phyloP scores from a whole-genome alignment of 2,113 vertebrate species.

The Chamaea fasciata region DNA sequence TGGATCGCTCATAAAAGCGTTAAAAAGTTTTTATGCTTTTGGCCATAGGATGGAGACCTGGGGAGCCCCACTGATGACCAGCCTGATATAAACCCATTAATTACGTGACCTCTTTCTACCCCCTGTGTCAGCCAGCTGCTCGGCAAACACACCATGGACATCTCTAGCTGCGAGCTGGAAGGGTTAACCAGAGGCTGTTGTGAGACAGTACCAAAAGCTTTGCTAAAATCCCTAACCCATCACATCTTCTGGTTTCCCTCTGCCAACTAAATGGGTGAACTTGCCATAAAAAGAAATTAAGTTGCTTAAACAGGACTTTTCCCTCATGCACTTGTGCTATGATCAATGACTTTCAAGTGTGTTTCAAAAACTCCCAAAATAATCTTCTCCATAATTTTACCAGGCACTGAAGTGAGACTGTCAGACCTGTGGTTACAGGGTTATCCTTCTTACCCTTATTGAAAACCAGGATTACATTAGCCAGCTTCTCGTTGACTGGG shows the following conservation, averaged over 20 bases:
- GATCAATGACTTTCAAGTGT: not conserved
- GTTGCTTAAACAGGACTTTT: not conserved
- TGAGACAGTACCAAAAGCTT: not conserved
- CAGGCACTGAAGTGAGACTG: not conserved
- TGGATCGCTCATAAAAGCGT: not conserved
- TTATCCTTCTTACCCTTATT: not conserved
- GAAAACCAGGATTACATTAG: not conserved
- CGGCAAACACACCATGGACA: not conserved
- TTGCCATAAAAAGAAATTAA: not conserved
- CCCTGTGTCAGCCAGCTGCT: accelerated
- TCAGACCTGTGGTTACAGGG: not conserved
- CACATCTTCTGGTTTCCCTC: not conserved
- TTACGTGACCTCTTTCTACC: accelerated
- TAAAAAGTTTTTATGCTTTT: not conserved
- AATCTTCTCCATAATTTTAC: not conserved
- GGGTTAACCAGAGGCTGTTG: not conserved
- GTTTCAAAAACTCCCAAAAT: not conserved
- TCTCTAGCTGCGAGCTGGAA: not conserved
- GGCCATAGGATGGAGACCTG: not conserved
- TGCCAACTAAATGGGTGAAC: not conserved
- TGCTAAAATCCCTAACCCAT: not conserved
- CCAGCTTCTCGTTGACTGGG: accelerated
- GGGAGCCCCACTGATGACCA: not conserved
- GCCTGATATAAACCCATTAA: not conserved
- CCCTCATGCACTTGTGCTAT: not conserved